Conservation (phyloP, 2,888 invertebrate genomes). For the Leptogaster cylindrica region DNA sequence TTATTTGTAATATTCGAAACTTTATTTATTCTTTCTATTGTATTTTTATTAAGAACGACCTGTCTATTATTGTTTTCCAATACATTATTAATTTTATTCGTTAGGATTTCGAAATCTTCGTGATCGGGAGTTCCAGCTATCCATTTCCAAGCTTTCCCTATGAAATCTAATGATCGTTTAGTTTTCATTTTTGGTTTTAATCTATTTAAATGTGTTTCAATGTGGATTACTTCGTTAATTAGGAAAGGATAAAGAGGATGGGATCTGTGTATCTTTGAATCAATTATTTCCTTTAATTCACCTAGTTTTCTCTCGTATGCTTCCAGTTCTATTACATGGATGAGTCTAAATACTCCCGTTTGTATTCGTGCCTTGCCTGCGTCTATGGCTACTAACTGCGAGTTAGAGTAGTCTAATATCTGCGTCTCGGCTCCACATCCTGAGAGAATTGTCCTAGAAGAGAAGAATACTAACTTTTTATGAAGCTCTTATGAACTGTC, state of each 20-base stretch:
- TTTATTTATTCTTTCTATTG: constrained; percentile 1
- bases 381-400: constrained; percentile 36
- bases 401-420: constrained; percentile 44
- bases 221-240: constrained; percentile 15
- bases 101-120: constrained; percentile 40
- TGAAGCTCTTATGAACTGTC: constrained; percentile 13
- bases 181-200: constrained; percentile 24
- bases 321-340: constrained; percentile 41
- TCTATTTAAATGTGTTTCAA: constrained; percentile 4
- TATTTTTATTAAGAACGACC: not conserved
- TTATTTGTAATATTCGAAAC: constrained; percentile 12
- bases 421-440: constrained; percentile 17
- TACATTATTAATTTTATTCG: constrained; percentile 9
- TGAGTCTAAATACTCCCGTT: constrained; percentile 39
- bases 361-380: constrained; percentile 36
- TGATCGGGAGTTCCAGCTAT: constrained; percentile 40
- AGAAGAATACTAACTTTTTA: not conserved
- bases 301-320: constrained; percentile 15
- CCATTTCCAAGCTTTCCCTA: constrained; percentile 35
- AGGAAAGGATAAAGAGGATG: constrained; percentile 38
- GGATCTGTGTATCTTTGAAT: constrained; percentile 13
- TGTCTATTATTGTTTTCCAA: constrained; percentile 9
- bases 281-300: constrained; percentile 23
- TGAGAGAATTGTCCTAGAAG: constrained; percentile 11
- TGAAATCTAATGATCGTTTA: constrained; percentile 42